These are phyloP conservation scores for Drosophila nigricruria DNA, from an alignment of 2,888 invertebrate genomes.

Conservation along the genomic window DNA sequence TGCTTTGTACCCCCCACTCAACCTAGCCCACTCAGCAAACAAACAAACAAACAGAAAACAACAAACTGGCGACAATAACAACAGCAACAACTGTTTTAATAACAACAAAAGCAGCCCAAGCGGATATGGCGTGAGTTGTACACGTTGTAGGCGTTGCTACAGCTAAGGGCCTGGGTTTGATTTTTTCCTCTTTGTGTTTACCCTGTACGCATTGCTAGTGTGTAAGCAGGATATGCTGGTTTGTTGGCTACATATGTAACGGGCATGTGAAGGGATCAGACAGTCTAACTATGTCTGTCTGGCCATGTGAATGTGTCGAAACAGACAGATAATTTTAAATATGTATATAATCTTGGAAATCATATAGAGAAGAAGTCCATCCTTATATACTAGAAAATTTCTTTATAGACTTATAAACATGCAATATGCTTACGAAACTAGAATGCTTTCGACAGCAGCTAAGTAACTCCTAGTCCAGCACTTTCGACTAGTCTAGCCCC, in stretches of 20 bases:
- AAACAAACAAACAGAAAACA: conserved; percentile 53
- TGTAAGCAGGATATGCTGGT: not conserved
- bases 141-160: conserved; percentile 66
- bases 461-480: not conserved
- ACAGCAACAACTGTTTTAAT: conserved; percentile 24
- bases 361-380: no score
- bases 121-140: conserved; percentile 76
- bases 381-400: no score
- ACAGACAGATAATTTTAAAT: not conserved
- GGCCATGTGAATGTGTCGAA: not conserved
- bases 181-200: conserved; percentile 1
- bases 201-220: not conserved
- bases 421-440: not conserved
- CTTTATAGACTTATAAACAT: not conserved
- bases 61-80: conserved; percentile 35
- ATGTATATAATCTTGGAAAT: not conserved
- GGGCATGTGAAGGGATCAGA: not conserved
- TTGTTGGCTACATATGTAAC: not conserved
- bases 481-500: not conserved
- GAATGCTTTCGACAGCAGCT: not conserved
- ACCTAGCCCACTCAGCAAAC: conserved; percentile 16
- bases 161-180: conserved; percentile 20
- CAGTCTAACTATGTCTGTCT: not conserved
- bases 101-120: conserved; percentile 32
- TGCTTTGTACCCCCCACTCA: not conserved